Percentiles rank a stretch among this genome's conserved stretches.
Evolutionary conservation across 2,888 invertebrate genomes (phyloP).

Genomic region (Tinea trinotella): DNA sequence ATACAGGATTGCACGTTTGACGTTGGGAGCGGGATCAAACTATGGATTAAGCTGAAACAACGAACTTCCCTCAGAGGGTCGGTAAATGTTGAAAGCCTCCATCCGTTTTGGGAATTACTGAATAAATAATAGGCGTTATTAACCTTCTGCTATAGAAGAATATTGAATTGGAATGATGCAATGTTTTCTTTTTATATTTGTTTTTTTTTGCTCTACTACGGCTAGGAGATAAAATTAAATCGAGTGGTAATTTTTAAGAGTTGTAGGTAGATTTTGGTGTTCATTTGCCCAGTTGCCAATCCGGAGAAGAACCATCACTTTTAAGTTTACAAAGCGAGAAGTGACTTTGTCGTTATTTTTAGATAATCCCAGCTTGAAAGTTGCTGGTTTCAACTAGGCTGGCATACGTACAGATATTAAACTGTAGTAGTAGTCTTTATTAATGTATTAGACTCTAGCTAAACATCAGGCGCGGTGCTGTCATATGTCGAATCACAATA

Average conservation of each 20-base stretch:
- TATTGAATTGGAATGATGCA: conserved; percentile 1
- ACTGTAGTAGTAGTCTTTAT: too few species aligned
- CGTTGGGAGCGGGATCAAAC: not conserved
- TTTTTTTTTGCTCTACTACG: too few species aligned
- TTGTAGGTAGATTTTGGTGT: too few species aligned
- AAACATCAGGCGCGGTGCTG: too few species aligned
- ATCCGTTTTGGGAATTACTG: conserved; percentile 13
- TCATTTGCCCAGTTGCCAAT: too few species aligned
- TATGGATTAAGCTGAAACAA: conserved; percentile 6
- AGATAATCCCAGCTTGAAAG: not conserved
- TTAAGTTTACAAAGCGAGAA: not conserved
- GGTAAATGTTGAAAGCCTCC: conserved; percentile 11
- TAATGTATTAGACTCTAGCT: too few species aligned
- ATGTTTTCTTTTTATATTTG: not conserved
- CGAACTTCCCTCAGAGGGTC: conserved; percentile 1
- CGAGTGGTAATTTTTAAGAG: too few species aligned
- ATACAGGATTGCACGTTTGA: not conserved
- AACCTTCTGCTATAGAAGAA: conserved; percentile 6
- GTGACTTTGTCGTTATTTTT: not conserved
- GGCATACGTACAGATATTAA: too few species aligned
- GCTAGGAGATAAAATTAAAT: too few species aligned
- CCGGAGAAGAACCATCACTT: too few species aligned
- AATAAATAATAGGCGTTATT: conserved; percentile 11
- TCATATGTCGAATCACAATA: too few species aligned
- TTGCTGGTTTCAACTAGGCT: too few species aligned